Evolutionary conservation across 2,888 invertebrate genomes (phyloP).

Genomic region (Hydriomena furcata): DNA sequence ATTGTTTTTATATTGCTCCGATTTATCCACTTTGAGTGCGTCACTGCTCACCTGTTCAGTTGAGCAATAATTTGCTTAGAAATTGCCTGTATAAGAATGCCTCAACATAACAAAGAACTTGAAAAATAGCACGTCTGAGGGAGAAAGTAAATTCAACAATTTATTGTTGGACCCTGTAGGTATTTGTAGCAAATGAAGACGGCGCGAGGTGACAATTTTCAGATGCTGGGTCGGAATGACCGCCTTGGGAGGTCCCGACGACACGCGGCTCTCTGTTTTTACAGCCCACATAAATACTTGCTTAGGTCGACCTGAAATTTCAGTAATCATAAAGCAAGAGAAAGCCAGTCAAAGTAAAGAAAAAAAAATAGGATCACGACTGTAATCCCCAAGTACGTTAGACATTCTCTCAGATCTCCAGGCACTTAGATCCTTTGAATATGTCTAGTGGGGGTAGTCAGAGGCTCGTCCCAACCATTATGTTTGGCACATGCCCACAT

Average conservation of each 20-base stretch:
- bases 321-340: conserved; percentile 34
- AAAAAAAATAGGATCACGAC: too few species aligned
- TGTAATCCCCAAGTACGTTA: too few species aligned
- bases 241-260: conserved; percentile 54
- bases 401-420: too few species aligned
- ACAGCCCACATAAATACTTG: conserved; percentile 52
- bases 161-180: conserved; percentile 74
- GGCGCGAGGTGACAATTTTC: conserved; percentile 77
- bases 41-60: background rate
- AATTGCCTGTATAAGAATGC: background rate
- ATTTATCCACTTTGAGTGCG: background rate
- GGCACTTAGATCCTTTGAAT: too few species aligned
- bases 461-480: too few species aligned
- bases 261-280: conserved; percentile 55
- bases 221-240: conserved; percentile 67
- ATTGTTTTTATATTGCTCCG: too few species aligned
- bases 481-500: too few species aligned
- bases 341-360: background rate
- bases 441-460: too few species aligned
- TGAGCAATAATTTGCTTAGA: background rate
- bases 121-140: conserved; percentile 74
- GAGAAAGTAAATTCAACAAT: conserved; percentile 76
- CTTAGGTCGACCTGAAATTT: conserved; percentile 31
- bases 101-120: conserved; percentile 63
- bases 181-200: conserved; percentile 82